A percentile compares a stretch with the other conserved stretches of the same genome.
Conservation (phyloP, 2,113 vertebrate genomes). For the Podarcis raffonei region DNA sequence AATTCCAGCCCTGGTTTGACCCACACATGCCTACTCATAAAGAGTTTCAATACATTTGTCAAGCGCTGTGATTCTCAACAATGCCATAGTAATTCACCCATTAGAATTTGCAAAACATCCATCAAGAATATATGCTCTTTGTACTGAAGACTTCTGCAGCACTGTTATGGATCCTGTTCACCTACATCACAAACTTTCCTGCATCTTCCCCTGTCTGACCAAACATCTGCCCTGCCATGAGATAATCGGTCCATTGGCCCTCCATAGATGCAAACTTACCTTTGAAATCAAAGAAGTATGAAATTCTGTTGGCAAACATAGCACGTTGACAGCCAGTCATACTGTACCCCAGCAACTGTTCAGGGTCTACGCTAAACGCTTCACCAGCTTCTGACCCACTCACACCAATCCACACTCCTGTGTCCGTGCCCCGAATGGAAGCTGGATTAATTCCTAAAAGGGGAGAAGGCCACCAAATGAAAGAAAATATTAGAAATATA, state of each 20-base stretch:
- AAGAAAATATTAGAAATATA: too few species aligned
- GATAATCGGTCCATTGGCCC: too few species aligned
- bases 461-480: neutral
- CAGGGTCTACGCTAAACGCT: slow-evolving; percentile 91
- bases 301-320: slow-evolving; percentile 96
- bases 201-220: neutral
- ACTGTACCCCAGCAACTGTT: slow-evolving; percentile 95
- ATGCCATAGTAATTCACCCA: neutral
- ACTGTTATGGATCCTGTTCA: too few species aligned
- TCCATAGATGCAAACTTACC: slow-evolving; percentile 71
- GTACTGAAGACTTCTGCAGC: neutral
- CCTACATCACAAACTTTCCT: neutral
- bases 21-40: neutral
- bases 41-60: neutral
- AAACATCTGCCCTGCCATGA: neutral
- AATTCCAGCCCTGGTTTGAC: neutral
- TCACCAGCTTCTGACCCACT: slow-evolving; percentile 91
- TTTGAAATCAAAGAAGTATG: slow-evolving; percentile 91
- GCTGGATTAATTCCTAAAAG: slow-evolving; percentile 85
- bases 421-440: slow-evolving; percentile 84
- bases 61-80: neutral
- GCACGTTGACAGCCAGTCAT: slow-evolving; percentile 96
- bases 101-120: neutral
- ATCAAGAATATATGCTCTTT: neutral
- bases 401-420: slow-evolving; percentile 92